Evolutionary conservation across 1,140 invertebrate genomes (phyloP).

Genomic region (Drosophila nigrodunni): DNA sequence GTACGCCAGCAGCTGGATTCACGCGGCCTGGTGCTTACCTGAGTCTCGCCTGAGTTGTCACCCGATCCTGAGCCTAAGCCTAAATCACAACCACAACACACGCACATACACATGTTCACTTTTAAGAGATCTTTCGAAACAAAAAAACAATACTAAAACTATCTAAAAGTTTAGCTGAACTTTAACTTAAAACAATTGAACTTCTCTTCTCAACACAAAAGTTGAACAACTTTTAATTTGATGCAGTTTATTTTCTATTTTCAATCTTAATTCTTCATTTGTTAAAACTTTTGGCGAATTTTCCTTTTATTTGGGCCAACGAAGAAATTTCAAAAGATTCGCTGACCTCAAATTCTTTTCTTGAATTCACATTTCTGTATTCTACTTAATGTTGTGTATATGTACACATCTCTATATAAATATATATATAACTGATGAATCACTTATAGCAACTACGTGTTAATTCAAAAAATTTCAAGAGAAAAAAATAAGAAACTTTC

Average conservation of each 20-base stretch:
- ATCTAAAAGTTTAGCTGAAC: not conserved
- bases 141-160: not conserved
- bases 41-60: conserved; percentile 10
- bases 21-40: conserved; percentile 80
- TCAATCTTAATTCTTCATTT: no score
- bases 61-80: not conserved
- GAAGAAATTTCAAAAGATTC: conserved; percentile 25
- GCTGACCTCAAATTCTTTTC: conserved; percentile 41
- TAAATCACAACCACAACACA: not conserved
- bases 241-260: conserved; percentile 34
- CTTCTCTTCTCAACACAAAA: conserved; percentile 46
- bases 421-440: conserved; percentile 32
- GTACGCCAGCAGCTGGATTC: conserved; percentile 61
- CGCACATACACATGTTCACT: conserved; percentile 14
- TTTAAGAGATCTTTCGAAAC: conserved; percentile 44
- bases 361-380: conserved; percentile 47
- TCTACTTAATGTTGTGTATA: conserved; percentile 42
- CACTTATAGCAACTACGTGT: conserved; percentile 56
- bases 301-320: conserved; percentile 20
- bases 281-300: conserved; percentile 6
- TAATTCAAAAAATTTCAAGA: conserved; percentile 47
- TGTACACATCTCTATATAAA: conserved; percentile 26
- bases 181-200: conserved; percentile 18
- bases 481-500: conserved; percentile 15
- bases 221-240: conserved; percentile 39